Conservation (phyloP, 2,113 vertebrate species). For the Psophia crepitans region DNA sequence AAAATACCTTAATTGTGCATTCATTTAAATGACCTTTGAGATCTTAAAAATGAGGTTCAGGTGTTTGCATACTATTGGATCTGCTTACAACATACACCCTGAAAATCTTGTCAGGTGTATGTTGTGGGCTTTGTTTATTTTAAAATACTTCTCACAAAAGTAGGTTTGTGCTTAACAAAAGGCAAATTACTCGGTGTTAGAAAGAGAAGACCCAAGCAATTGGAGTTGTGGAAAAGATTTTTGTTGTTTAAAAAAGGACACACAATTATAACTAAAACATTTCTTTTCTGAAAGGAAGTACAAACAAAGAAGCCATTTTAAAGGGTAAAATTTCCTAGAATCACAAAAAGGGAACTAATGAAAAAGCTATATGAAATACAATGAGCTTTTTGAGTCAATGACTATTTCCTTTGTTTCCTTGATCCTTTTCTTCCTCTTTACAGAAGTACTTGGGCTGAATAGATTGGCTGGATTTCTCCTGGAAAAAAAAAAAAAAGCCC, state of each 20-base stretch:
- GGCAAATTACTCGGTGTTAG: background rate
- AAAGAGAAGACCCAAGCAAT: background rate
- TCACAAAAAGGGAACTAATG: background rate
- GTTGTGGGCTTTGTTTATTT: background rate
- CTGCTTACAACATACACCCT: background rate
- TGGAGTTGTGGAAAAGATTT: background rate
- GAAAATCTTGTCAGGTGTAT: background rate
- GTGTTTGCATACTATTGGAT: background rate
- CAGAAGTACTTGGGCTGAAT: background rate
- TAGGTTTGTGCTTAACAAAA: background rate
- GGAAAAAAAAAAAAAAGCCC: background rate
- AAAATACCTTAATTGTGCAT: conserved; percentile 40
- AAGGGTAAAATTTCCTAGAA: background rate
- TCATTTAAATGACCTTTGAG: conserved; percentile 47
- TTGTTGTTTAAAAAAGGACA: background rate
- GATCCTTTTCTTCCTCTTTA: background rate
- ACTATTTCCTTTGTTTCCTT: background rate
- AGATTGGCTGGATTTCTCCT: background rate
- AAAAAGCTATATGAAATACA: background rate
- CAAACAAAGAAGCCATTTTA: background rate
- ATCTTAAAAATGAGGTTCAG: conserved; percentile 46
- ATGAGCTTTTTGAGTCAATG: background rate
- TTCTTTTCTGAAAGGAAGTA: background rate
- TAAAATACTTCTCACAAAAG: background rate
- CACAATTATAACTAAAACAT: background rate